Base-by-base conservation (phyloP, 2,113 vertebrate genomes). In the Pantherophis guttatus region DNA sequence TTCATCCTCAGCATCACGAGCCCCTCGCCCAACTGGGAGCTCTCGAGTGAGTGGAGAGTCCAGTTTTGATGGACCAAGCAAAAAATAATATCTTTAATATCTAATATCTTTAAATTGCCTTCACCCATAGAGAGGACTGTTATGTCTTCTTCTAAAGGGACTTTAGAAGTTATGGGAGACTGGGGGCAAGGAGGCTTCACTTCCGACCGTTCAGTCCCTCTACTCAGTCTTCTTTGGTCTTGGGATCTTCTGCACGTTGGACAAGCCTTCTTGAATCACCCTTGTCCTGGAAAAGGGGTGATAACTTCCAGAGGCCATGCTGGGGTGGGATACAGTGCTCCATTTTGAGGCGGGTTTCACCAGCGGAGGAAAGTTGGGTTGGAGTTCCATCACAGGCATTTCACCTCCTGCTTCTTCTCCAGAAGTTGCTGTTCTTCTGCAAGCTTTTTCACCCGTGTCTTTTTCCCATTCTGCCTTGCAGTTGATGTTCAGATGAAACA, bases 401-500 rank as follows among this genome's bases (percentile, higher is more conserved):
- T 75, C 5, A 7, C 70, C 53, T 5, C 24, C 24, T 10, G 9
- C 19, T 33, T 9, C 19, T n/a, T 55, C 86, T 9, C 8, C 59
- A 33, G 48, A n/a, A 24, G 50, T 0, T 0, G 15, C 39, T 12
- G 0, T 17, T 50, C n/a, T 8, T 54, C 53, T 5, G 3, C 8
- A 9, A n/a, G 21, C 3, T 7, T 19, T 24, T 12, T 29, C n/a
- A 39, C 17, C 6, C 5, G 0, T 13, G 0, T 15, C 5, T 86
- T 57, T 39, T 44, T 92, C 58, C 57, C 1, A 0, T 52, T 39
- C 29, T 17, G 92, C 87, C 95, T 59, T 94, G 8, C 96, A 98
- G 98, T 98, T 26, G 94, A 97, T 75, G 10, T 98, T 95, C 96
- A 93, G 91, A 98, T 98, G 98, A 57, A 1, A 1, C 97, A 98